Base-by-base conservation (phyloP, 2,888 invertebrate species). In the Troilus luridus region DNA sequence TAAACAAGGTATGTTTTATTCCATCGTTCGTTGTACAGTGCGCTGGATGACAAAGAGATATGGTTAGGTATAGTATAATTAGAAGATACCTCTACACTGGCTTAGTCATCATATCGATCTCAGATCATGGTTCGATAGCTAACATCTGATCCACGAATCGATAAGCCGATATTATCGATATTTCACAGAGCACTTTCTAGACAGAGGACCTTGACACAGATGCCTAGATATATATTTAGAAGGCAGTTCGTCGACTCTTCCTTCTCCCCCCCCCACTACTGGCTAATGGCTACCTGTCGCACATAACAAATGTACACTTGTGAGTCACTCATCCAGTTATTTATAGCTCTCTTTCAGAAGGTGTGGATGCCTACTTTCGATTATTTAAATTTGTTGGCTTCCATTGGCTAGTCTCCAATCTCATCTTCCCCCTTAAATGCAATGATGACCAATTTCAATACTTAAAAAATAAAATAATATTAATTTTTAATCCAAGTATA, bases 261-360 rank as follows among this genome's bases (percentile, higher is more conserved):
- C n/a, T 11, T 7, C n/a, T n/a, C 14, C 5, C n/a, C n/a, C 14
- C n/a, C 64, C 14, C 14, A 14, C 60, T n/a, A 10, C n/a, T 0
- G n/a, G 5, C 27, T 77, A 77, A 77, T 77, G 72, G 72, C 72
- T 77, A 77, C 72, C 72, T 77, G 72, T 41, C 72, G 27, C 17
- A 11, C 72, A 67, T 67, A 67, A 67, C 67, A 67, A 67, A 67
- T 67, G n/a, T 24, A 14, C 19, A 17, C 72, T 9, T 19, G 17
- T 77, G 72, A 77, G 67, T 67, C 67, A 67, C 72, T 41, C 67
- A 67, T 67, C 17, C 72, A 17, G 72, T 19, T 77, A 77, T 77
- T 77, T 77, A 77, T 77, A 77, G 72, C 41, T 21, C 41, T 67
- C 67, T 67, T 6, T 24, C 24, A 24, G 12, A 12, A 27, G 24